Evolutionary conservation across 2,797 vertebrate species (phyloP), one percentile per base, ranked within the genome.

Genomic region (Triplophysa bombifrons): DNA sequence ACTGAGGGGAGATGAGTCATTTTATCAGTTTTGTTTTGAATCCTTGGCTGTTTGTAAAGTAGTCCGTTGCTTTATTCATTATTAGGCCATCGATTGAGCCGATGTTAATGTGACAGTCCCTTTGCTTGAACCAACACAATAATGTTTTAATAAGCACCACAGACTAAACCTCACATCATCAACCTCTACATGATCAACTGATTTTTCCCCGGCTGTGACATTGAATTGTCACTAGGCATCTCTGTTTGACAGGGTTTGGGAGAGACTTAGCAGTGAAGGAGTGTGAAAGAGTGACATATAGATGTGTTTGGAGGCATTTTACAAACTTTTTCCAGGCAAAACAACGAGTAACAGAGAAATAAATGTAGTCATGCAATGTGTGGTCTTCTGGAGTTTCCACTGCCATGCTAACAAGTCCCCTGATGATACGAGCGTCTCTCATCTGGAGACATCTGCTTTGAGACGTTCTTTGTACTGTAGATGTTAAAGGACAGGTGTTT

Each of bases 401-500:
- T 67, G 34, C 34, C 55, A 20, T 19, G 50, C 30, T 75, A 75
- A 75, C 73, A 75, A 75, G 73, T 67, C 74, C 74, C 74, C 25
- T 67, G 63, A 25, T 22, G 13, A 67, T 67, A 67, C 63, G 22
- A 14, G 38, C 0, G 4, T 68, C 74, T 76, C 17, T 67, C 53
- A 60, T 76, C 53, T 68, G 48, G 12, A 58, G 67, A 51, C 65
- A 76, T 68, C 53, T 68, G 74, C 25, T 76, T 76, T 20, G 12
- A 68, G 53, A 76, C 13, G 19, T 46, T 17, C 51, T 48, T 74
- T 41, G 48, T 75, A 55, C 61, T 41, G 30, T 75, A 66, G 64
- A 30, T 68, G 64, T 34, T 76, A 68, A 76, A 76, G 64, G 74
- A 68, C 53, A 68, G 63, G 63, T 76, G 74, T 55, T 65, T 74